Percentiles rank a stretch among this genome's conserved stretches.
phyloP scores from a whole-genome alignment of 2,888 invertebrate species.

The Terebella lapidaria region DNA sequence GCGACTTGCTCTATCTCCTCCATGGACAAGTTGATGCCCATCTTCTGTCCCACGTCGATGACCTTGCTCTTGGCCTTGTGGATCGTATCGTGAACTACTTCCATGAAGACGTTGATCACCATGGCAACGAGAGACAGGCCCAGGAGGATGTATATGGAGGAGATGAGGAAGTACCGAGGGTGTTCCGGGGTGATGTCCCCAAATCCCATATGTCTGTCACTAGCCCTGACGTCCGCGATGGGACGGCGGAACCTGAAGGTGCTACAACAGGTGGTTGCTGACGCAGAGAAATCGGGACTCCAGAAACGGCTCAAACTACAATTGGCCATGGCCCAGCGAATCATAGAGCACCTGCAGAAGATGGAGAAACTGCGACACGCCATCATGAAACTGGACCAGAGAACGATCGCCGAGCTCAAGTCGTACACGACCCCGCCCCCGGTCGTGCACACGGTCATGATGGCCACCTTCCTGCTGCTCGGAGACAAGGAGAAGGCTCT shows the following conservation, averaged over 20 bases:
- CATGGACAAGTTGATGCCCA: background rate
- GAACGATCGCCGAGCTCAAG: slow-evolving; percentile 45
- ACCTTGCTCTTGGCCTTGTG: slow-evolving; percentile 33
- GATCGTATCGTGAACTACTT: slow-evolving; percentile 27
- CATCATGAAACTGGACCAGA: slow-evolving; percentile 42
- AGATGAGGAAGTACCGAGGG: slow-evolving; percentile 83
- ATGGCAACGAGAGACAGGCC: slow-evolving; percentile 93
- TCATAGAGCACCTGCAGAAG: slow-evolving; percentile 14
- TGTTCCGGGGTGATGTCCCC: slow-evolving; percentile 85
- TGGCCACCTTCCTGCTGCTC: slow-evolving; percentile 41
- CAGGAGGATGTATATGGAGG: slow-evolving; percentile 87
- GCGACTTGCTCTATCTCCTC: background rate
- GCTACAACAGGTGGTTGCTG: slow-evolving; percentile 10
- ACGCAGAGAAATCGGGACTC: slow-evolving; percentile 10
- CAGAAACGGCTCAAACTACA: slow-evolving; percentile 13
- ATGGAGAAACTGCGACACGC: slow-evolving; percentile 28
- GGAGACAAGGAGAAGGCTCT: slow-evolving; percentile 26
- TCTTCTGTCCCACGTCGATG: slow-evolving; percentile 3
- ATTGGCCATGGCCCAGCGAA: slow-evolving; percentile 14
- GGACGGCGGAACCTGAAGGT: slow-evolving; percentile 8
- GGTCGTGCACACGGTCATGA: slow-evolving; percentile 39
- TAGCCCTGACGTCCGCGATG: slow-evolving; percentile 16
- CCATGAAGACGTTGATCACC: slow-evolving; percentile 82
- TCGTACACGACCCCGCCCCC: slow-evolving; percentile 43
- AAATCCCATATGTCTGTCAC: no score